Evolutionary conservation across 2,113 vertebrate species (phyloP).

Genomic region (Promerops cafer): DNA sequence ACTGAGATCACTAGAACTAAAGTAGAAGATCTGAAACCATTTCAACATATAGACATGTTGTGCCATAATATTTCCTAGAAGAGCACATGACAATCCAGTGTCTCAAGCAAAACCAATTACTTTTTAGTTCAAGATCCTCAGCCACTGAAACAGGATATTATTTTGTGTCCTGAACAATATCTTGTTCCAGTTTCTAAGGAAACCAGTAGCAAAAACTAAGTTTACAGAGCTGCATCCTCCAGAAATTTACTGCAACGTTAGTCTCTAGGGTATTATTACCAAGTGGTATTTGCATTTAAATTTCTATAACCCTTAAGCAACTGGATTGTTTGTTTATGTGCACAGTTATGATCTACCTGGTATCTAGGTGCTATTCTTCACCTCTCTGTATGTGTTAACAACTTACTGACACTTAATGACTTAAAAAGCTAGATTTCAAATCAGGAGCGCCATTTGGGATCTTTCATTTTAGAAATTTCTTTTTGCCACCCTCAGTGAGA

Average conservation of each 20-base stretch:
- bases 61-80: slow-evolving; percentile 21
- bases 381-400: neutral
- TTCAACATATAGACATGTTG: neutral
- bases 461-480: neutral
- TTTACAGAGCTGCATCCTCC: slow-evolving; percentile 65
- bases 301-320: slow-evolving; percentile 73
- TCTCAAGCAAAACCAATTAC: slow-evolving; percentile 72
- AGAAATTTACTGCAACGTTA: slow-evolving; percentile 60
- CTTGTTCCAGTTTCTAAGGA: slow-evolving; percentile 78
- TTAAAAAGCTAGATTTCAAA: neutral
- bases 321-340: slow-evolving; percentile 62
- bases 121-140: slow-evolving; percentile 63
- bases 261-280: slow-evolving; percentile 67
- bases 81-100: slow-evolving; percentile 18
- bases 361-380: neutral
- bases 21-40: slow-evolving; percentile 29
- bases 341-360: slow-evolving; percentile 12
- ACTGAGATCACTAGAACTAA: slow-evolving; percentile 40
- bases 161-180: slow-evolving; percentile 70
- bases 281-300: slow-evolving; percentile 70
- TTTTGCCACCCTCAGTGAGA: neutral
- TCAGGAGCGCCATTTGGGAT: neutral
- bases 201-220: slow-evolving; percentile 70
- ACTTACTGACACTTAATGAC: neutral
- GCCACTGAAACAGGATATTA: slow-evolving; percentile 71